Conservation (phyloP, 2,888 invertebrate species). For the Philopedon plagiatum region DNA sequence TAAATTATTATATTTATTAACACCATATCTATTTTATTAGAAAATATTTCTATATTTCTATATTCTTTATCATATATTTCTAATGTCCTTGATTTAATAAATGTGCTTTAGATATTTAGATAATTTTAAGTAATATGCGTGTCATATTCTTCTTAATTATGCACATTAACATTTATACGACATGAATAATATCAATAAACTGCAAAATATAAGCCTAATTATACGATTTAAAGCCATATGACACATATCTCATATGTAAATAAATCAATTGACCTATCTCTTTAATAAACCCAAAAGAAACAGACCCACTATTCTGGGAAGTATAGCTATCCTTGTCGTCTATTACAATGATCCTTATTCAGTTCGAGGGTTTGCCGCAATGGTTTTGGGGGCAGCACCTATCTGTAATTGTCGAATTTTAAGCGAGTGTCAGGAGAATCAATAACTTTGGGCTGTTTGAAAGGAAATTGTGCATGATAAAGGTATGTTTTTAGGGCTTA, state of each 20-base stretch:
- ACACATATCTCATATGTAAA: neutral
- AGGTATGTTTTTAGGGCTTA: no score
- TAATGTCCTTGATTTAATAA: no score
- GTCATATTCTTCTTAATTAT: neutral
- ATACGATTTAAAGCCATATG: neutral
- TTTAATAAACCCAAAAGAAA: neutral
- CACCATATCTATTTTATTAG: no score
- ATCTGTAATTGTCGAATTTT: conserved; percentile 38
- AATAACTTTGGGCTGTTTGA: neutral
- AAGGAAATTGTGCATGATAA: neutral
- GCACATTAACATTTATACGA: neutral
- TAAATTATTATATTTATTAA: no score
- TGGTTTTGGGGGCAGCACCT: conserved; percentile 45
- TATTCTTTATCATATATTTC: no score
- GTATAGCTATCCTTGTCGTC: conserved; percentile 34
- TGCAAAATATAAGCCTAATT: neutral
- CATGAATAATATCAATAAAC: neutral
- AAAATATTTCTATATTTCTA: no score
- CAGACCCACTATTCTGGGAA: neutral
- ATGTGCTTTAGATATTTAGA: no score
- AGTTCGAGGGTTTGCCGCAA: conserved; percentile 45
- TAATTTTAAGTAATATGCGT: neutral
- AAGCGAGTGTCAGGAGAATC: neutral
- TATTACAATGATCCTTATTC: conserved; percentile 32
- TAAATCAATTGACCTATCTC: neutral